Evolutionary conservation across 2,113 vertebrate genomes (phyloP).

Genomic region (Pandion haliaetus): DNA sequence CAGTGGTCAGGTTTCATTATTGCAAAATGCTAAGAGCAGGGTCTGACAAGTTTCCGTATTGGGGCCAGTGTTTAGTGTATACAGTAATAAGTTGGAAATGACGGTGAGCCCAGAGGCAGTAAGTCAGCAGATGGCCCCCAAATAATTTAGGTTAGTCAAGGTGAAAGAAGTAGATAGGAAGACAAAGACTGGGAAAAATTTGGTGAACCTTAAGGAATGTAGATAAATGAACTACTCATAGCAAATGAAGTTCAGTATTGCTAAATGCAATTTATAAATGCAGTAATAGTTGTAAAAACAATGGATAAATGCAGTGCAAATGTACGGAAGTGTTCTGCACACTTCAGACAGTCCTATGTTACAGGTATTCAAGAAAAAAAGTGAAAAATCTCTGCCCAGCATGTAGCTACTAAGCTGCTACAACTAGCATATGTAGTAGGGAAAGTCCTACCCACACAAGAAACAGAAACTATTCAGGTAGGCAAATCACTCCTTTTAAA

Average conservation of each 20-base stretch:
- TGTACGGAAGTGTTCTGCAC: not conserved
- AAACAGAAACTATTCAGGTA: not conserved
- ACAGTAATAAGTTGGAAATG: not conserved
- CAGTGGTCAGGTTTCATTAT: not conserved
- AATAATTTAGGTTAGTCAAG: not conserved
- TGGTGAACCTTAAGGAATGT: not conserved
- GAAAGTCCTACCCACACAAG: not conserved
- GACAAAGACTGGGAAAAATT: not conserved
- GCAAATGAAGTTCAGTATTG: not conserved
- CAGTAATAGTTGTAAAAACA: not conserved
- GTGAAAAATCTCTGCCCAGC: not conserved
- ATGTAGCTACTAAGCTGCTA: not conserved
- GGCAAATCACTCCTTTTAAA: conserved; percentile 7
- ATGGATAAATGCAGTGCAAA: not conserved
- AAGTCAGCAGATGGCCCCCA: not conserved
- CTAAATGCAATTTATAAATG: not conserved
- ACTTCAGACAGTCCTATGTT: not conserved
- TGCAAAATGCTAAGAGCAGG: not conserved
- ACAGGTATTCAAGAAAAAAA: not conserved
- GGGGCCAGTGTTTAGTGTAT: not conserved
- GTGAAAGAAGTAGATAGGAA: not conserved
- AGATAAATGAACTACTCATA: not conserved
- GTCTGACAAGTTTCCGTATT: not conserved
- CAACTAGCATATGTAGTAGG: not conserved
- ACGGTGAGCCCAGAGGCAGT: not conserved